Base-by-base conservation (phyloP, 2,113 vertebrate species). In the Bufo bufo region DNA sequence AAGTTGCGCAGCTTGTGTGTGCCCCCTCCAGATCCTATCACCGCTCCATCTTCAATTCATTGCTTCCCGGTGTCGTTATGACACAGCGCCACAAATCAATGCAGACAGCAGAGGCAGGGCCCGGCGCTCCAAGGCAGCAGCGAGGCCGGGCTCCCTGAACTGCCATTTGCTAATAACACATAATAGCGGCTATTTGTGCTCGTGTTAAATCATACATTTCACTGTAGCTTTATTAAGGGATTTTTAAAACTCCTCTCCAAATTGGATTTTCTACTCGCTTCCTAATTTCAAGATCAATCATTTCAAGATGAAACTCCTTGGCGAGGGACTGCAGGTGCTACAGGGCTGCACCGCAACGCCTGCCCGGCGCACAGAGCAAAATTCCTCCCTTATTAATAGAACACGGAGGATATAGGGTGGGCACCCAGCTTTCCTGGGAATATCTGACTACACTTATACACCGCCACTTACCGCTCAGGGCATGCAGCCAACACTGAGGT, bases 221-320 rank as follows among this genome's bases (percentile, higher is more conserved):
- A 92, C 94, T 94, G 89, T 92, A 93, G 94, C 95, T 96, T 96
- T 96, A 96, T 97, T 96, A 96, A 93, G 94, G 95, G 94, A 95
- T 95, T 96, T 96, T 95, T 94, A 96, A 96, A 94, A 95, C 95
- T 95, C 94, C 93, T 94, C 94, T 95, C 95, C 95, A 97, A 97
- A 98, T 98, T 97, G 96, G 96, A 98, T 98, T 98, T 97, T 96
- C 95, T 94, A 92, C 93, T 95, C 93, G 94, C 94, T 94, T 96
- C 95, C 95, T 97, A 97, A 98, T 98, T 97, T 96, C 95, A 95
- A 96, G 96, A 98, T 98, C 96, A 96, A 97, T 98, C 96, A 97
- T 97, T 96, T 97, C 8, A 97, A 97, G 96, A 97, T 97, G 97
- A 97, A 97, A 97, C 93, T 94, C 91, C 93, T 92, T 93, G 88